These are phyloP conservation scores for Gobio occitaniae DNA, from an alignment of 2,797 vertebrate genomes.

Conservation along the genomic window DNA sequence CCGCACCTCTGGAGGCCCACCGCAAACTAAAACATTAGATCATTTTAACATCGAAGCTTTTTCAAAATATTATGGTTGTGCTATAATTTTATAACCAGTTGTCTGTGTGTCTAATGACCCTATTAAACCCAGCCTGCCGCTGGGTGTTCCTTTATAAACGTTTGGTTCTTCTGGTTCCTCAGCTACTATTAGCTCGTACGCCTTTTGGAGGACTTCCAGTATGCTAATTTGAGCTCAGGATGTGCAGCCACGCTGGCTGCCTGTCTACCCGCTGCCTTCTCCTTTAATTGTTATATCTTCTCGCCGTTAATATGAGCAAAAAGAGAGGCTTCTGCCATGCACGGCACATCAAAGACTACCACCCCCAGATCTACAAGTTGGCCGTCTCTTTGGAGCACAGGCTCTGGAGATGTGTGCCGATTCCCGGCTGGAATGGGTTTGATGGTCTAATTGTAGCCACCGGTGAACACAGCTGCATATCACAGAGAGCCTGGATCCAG, in stretches of 20 bases:
- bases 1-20: constrained; percentile 1
- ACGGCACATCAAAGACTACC: constrained; percentile 80
- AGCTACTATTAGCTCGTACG: constrained; percentile 36
- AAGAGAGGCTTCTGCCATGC: constrained; percentile 73
- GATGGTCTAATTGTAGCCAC: constrained; percentile 86
- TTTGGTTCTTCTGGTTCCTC: constrained; percentile 46
- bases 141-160: constrained; percentile 40
- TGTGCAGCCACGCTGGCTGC: constrained; percentile 59
- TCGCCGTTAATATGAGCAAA: constrained; percentile 77
- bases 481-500: constrained; percentile 70
- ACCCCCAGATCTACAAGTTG: constrained; percentile 81
- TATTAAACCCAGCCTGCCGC: constrained; percentile 13
- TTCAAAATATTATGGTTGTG: constrained; percentile 22
- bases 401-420: constrained; percentile 72
- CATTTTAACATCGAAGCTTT: constrained; percentile 6
- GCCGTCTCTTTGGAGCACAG: constrained; percentile 78
- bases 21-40: not conserved
- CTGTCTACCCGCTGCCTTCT: constrained; percentile 59
- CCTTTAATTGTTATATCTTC: constrained; percentile 81
- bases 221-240: constrained; percentile 53
- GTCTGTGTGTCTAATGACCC: constrained; percentile 17
- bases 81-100: constrained; percentile 25
- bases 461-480: constrained; percentile 80
- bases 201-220: constrained; percentile 46
- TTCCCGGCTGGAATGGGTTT: constrained; percentile 79